Evolutionary conservation across 2,888 invertebrate genomes (phyloP).

Genomic region (Latrodectus elegans): DNA sequence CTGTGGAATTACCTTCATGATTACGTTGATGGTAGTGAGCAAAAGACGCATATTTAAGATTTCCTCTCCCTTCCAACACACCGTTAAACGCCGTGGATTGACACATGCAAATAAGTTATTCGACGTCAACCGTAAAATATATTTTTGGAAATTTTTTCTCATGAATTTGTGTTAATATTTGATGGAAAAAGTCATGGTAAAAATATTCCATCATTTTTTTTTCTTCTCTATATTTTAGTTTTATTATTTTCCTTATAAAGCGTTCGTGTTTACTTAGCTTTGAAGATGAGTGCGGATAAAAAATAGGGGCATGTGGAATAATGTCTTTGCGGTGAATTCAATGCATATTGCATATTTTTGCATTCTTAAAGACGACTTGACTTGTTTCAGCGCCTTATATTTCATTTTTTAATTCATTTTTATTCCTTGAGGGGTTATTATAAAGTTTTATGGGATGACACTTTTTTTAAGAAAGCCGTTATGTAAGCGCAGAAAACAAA

Average conservation of each 20-base stretch:
- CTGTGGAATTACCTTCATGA: constrained; percentile 34
- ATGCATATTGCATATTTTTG: constrained; percentile 63
- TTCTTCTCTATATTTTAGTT: background rate
- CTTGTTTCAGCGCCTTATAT: constrained; percentile 41
- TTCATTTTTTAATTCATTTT: background rate
- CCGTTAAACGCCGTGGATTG: constrained; percentile 28
- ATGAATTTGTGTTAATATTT: background rate
- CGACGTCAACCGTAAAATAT: constrained; percentile 39
- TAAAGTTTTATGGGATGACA: constrained; percentile 34
- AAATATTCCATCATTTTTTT: constrained; percentile 12
- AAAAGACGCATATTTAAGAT: background rate
- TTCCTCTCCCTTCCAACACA: background rate
- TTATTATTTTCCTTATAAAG: background rate
- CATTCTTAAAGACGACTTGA: constrained; percentile 41
- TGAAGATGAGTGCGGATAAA: constrained; percentile 1
- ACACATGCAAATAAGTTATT: constrained; percentile 59
- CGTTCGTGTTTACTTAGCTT: constrained; percentile 12
- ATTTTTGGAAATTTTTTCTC: constrained; percentile 19
- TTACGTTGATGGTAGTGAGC: constrained; percentile 17
- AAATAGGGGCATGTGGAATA: constrained; percentile 23
- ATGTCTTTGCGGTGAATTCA: constrained; percentile 33
- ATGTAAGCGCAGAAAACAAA: no score
- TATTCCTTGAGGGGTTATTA: constrained; percentile 39
- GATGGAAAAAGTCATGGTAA: background rate
- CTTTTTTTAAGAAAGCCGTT: no score